Conservation (phyloP, 2,113 vertebrate species). For the Sisor rabdophorus region DNA sequence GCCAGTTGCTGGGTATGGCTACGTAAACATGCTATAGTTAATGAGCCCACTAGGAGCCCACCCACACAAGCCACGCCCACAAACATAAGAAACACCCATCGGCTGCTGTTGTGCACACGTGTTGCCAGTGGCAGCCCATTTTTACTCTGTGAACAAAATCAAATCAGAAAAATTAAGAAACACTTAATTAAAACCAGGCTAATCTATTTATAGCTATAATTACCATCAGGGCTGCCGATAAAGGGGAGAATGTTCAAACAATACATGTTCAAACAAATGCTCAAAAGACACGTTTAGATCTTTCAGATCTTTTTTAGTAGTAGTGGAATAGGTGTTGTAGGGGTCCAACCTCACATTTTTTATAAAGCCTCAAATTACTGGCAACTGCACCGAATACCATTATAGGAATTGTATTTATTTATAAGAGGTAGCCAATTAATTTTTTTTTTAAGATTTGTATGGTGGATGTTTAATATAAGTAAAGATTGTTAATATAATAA, state of each 20-base stretch:
- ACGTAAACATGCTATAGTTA: conserved; percentile 79
- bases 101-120: conserved; percentile 65
- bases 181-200: too few relatives aligned
- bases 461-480: not conserved
- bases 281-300: too few relatives aligned
- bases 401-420: not conserved
- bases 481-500: not conserved
- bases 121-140: conserved; percentile 68
- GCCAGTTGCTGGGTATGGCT: conserved; percentile 82
- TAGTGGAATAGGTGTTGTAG: too few relatives aligned
- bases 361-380: too few relatives aligned
- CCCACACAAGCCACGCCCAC: conserved; percentile 81
- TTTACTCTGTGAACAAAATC: conserved; percentile 59
- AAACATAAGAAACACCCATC: conserved; percentile 81
- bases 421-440: not conserved
- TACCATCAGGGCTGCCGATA: too few relatives aligned
- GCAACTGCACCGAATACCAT: too few relatives aligned
- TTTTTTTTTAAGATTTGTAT: not conserved
- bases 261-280: too few relatives aligned
- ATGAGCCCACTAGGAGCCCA: conserved; percentile 75
- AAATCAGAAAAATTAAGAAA: not conserved
- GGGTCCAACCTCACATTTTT: too few relatives aligned
- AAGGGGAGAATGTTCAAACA: too few relatives aligned
- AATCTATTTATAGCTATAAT: too few relatives aligned
- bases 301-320: too few relatives aligned